phyloP scores from a whole-genome alignment of 2,888 invertebrate genomes.

The Hesperia comma region DNA sequence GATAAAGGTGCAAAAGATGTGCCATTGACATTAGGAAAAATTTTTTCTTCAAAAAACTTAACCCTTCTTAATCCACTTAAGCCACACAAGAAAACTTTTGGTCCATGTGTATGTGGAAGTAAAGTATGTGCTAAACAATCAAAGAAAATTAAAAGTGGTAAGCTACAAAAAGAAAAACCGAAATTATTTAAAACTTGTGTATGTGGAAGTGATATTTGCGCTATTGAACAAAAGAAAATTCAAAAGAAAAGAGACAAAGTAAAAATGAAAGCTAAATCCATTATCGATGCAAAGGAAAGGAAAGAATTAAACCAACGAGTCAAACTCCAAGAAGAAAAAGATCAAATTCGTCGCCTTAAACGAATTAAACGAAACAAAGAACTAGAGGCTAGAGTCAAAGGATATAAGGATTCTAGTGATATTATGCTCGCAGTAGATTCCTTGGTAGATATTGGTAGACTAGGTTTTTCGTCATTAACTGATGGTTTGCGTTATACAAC shows the following conservation, averaged over 20 bases:
- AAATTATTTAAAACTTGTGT: conserved; percentile 38
- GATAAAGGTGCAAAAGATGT: conserved; percentile 13
- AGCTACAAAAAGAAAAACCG: conserved; percentile 3
- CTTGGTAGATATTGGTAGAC: conserved; percentile 44
- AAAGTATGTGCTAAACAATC: conserved; percentile 37
- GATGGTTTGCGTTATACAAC: conserved; percentile 41
- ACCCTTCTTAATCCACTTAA: background rate
- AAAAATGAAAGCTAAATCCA: conserved; percentile 35
- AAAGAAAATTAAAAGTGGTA: conserved; percentile 15
- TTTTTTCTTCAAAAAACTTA: background rate
- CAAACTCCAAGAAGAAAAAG: conserved; percentile 39
- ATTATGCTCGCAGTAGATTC: conserved; percentile 46
- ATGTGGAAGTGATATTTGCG: conserved; percentile 47
- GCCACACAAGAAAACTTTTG: background rate
- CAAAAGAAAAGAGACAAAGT: conserved; percentile 23
- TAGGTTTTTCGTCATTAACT: conserved; percentile 38
- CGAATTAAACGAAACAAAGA: conserved; percentile 39
- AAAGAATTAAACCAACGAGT: conserved; percentile 31
- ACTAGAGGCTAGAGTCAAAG: conserved; percentile 41
- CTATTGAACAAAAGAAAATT: conserved; percentile 40
- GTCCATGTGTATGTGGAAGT: conserved; percentile 44
- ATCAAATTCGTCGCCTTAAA: conserved; percentile 37
- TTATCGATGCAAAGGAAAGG: conserved; percentile 15
- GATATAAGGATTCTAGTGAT: conserved; percentile 43
- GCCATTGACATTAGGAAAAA: background rate